A percentile compares a stretch with the other conserved stretches of the same genome.
Conservation (phyloP, 2,888 invertebrate genomes). For the Ethmia dodecea region DNA sequence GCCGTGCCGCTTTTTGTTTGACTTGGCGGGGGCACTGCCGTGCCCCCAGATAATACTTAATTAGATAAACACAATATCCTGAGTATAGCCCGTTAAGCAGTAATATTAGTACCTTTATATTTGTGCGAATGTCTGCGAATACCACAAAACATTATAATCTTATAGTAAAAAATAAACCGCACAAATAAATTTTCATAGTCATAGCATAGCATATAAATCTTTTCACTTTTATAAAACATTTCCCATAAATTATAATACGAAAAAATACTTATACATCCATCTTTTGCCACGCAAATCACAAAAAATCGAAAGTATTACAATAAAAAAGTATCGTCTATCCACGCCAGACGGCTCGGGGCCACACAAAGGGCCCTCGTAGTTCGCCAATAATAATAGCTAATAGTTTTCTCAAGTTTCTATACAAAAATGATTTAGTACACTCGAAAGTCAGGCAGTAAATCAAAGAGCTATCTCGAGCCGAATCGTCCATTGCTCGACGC, state of each 20-base stretch:
- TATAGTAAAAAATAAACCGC: too few relatives aligned
- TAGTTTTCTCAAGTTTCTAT: conserved; percentile 72
- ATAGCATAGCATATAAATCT: too few relatives aligned
- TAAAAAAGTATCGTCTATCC: conserved; percentile 46
- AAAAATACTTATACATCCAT: conserved; percentile 25
- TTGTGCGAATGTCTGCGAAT: too few relatives aligned
- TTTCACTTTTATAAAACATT: too few relatives aligned
- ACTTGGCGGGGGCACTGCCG: too few relatives aligned
- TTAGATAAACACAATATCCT: too few relatives aligned
- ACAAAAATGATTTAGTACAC: conserved; percentile 70
- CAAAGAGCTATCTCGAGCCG: conserved; percentile 54
- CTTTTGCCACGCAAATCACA: conserved; percentile 58
- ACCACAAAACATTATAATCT: too few relatives aligned
- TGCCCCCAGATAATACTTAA: too few relatives aligned
- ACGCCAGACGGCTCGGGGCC: conserved; percentile 29
- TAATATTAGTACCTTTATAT: too few relatives aligned
- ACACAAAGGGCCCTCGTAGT: conserved; percentile 57
- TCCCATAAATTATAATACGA: neutral
- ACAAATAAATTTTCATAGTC: too few relatives aligned
- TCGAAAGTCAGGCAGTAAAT: conserved; percentile 72
- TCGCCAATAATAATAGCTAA: conserved; percentile 72
- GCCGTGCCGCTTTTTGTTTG: too few relatives aligned
- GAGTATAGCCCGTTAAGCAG: too few relatives aligned
- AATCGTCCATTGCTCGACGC: conserved; percentile 45
- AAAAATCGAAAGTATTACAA: conserved; percentile 40